phyloP scores from a whole-genome alignment of 2,888 invertebrate species.

The Lomographa bimaculata region DNA sequence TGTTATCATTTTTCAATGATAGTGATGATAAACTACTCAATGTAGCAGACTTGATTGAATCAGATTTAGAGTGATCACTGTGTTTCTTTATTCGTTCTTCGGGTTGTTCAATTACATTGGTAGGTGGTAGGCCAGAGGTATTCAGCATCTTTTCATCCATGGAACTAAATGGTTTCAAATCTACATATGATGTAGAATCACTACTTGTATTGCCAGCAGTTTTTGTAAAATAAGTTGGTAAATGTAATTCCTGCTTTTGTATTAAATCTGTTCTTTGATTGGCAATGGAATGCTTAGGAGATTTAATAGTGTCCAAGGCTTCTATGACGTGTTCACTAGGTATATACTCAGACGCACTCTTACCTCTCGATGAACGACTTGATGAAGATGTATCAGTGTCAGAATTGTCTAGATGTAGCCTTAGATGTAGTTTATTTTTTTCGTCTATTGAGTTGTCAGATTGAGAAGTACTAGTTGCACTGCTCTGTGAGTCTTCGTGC shows the following conservation, averaged over 20 bases:
- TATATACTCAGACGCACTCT: conserved; percentile 72
- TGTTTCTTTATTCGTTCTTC: conserved; percentile 35
- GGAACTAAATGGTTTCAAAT: conserved; percentile 64
- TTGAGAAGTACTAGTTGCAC: conserved; percentile 64
- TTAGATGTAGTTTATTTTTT: conserved; percentile 69
- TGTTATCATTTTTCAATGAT: conserved; percentile 43
- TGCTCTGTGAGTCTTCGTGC: conserved; percentile 68
- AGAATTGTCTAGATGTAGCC: conserved; percentile 69
- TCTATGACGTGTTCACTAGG: conserved; percentile 62
- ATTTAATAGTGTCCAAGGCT: conserved; percentile 36
- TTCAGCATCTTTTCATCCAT: conserved; percentile 61
- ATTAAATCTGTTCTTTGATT: conserved; percentile 11
- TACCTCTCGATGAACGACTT: conserved; percentile 68
- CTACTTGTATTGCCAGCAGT: conserved; percentile 57
- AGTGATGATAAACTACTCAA: conserved; percentile 48
- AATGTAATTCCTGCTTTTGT: conserved; percentile 36
- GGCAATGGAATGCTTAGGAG: conserved; percentile 12
- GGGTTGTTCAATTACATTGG: conserved; percentile 20
- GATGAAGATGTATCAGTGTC: conserved; percentile 80
- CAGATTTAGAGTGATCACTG: conserved; percentile 37
- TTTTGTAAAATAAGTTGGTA: conserved; percentile 39
- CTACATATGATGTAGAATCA: conserved; percentile 73
- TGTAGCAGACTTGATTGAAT: conserved; percentile 44
- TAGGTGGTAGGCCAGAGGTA: conserved; percentile 53
- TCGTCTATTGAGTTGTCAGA: conserved; percentile 77